Percentiles rank a stretch among this genome's conserved stretches.
Evolutionary conservation across 2,113 vertebrate species (phyloP).

Genomic region (Coptodon bakossiorum): DNA sequence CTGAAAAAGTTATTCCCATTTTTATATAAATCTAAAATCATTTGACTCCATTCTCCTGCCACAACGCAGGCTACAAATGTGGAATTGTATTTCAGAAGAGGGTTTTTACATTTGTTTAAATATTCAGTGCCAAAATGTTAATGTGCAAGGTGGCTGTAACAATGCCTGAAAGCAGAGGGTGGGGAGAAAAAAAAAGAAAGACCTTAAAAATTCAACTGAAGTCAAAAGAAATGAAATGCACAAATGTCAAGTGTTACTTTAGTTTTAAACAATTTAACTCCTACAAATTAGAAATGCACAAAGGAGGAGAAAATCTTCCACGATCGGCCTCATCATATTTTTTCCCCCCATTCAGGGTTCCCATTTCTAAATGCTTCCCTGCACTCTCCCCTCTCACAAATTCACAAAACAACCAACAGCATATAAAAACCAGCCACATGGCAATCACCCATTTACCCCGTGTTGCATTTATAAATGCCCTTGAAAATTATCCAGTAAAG

Average conservation of each 20-base stretch:
- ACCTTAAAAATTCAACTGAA: not conserved
- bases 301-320: not conserved
- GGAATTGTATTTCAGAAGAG: not conserved
- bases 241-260: not conserved
- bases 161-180: not conserved
- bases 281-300: not conserved
- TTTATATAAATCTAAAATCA: not conserved
- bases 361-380: not conserved
- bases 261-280: not conserved
- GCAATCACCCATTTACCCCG: not conserved
- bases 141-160: not conserved
- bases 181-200: not conserved
- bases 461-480: slow-evolving; percentile 53
- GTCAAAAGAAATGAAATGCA: not conserved
- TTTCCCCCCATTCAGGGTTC: not conserved
- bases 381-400: not conserved
- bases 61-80: not conserved
- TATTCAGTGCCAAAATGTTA: not conserved
- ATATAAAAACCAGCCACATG: not conserved
- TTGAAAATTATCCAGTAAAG: slow-evolving; percentile 59
- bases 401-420: not conserved
- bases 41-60: not conserved
- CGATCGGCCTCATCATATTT: not conserved
- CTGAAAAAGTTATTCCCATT: not conserved
- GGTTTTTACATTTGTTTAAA: not conserved